Conservation (phyloP, 2,888 invertebrate species). For the Andrena hattorfiana region DNA sequence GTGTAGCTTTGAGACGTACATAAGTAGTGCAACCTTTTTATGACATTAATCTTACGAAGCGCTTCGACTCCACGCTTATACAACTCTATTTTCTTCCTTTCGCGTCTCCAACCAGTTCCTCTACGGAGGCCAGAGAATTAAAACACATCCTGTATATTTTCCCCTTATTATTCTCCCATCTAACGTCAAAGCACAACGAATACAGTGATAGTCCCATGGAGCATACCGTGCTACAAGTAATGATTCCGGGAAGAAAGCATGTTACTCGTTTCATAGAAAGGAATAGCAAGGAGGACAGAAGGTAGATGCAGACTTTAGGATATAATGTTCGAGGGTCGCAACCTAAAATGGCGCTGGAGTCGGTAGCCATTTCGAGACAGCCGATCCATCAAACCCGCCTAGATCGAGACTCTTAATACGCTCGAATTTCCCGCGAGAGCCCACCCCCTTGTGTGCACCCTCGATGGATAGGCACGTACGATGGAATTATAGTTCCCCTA, state of each 20-base stretch:
- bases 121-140: too few species aligned
- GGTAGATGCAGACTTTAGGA: not conserved
- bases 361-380: conserved; percentile 66
- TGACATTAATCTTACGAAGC: too few species aligned
- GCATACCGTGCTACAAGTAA: too few species aligned
- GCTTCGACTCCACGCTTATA: too few species aligned
- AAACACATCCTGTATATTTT: too few species aligned
- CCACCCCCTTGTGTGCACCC: conserved; percentile 30
- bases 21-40: too few species aligned
- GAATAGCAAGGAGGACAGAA: not conserved
- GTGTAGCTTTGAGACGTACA: too few species aligned
- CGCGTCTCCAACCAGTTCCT: too few species aligned
- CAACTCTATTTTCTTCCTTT: too few species aligned
- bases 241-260: not conserved
- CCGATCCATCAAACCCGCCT: conserved; percentile 71
- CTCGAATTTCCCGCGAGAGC: conserved; percentile 77
- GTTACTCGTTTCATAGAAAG: not conserved
- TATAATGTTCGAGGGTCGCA: conserved; percentile 24
- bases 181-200: too few species aligned
- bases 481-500: conserved; percentile 82
- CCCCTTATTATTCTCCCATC: too few species aligned
- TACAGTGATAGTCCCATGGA: too few species aligned
- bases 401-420: conserved; percentile 72
- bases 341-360: conserved; percentile 20
- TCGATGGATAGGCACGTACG: conserved; percentile 75